These are phyloP conservation scores for Hoplodrina ambigua DNA, from an alignment of 2,888 invertebrate genomes.

Conservation along the genomic window DNA sequence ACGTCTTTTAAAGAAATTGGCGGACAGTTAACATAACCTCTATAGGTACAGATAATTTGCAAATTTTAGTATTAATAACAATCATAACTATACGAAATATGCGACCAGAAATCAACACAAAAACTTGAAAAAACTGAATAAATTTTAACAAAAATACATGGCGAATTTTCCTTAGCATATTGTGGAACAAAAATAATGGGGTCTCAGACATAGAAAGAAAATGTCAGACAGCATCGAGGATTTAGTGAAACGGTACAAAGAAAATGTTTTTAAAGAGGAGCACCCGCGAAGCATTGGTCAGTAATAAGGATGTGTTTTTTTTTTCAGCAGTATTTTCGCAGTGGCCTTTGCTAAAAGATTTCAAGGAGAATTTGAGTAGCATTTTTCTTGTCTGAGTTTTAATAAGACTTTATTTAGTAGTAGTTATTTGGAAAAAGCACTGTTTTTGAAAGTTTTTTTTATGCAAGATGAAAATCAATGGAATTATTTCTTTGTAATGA, in stretches of 20 bases:
- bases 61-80: not conserved
- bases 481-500: no score
- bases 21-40: no score
- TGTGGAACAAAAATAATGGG: slow-evolving; percentile 64
- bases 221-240: slow-evolving; percentile 83
- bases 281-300: slow-evolving; percentile 83
- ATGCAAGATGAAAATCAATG: no score
- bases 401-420: not conserved
- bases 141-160: not conserved
- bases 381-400: not conserved
- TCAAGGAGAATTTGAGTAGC: not conserved
- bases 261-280: slow-evolving; percentile 74
- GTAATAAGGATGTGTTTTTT: slow-evolving; percentile 64
- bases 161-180: slow-evolving; percentile 18
- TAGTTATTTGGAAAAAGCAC: not conserved
- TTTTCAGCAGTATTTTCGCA: not conserved
- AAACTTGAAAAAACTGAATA: not conserved
- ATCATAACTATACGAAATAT: not conserved
- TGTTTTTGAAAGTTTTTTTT: not conserved
- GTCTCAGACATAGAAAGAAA: slow-evolving; percentile 52
- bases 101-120: slow-evolving; percentile 41
- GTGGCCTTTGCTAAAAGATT: slow-evolving; percentile 1
- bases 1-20: no score
- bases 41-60: no score
- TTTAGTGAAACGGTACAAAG: slow-evolving; percentile 75